Conservation (phyloP, 2,797 vertebrate genomes). For the Synaphobranchus kaupii region DNA sequence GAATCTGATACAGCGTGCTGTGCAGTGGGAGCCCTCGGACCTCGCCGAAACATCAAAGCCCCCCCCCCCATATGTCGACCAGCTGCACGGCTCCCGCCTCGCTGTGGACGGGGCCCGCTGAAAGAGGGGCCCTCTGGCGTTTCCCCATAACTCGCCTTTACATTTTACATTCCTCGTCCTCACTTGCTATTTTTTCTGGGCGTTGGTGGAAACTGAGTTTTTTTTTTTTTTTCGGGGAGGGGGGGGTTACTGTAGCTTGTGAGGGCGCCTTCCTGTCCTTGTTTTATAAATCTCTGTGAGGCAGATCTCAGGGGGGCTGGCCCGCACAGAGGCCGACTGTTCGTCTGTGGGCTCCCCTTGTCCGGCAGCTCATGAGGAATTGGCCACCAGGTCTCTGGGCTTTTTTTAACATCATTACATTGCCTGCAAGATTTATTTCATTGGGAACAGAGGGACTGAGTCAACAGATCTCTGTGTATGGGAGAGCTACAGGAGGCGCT, state of each 20-base stretch:
- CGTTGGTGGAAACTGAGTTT: slow-evolving; percentile 40
- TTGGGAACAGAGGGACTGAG: slow-evolving; percentile 20
- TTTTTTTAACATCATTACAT: slow-evolving; percentile 45
- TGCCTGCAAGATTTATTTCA: slow-evolving; percentile 36
- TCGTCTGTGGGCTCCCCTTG: not conserved
- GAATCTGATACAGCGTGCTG: not conserved
- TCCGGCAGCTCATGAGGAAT: slow-evolving; percentile 2
- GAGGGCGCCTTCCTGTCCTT: slow-evolving; percentile 8
- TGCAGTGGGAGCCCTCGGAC: slow-evolving; percentile 24
- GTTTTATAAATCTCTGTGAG: slow-evolving; percentile 5
- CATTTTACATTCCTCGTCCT: slow-evolving; percentile 43
- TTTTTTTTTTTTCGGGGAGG: not conserved
- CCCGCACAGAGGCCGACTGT: slow-evolving; percentile 17
- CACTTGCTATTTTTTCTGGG: slow-evolving; percentile 49
- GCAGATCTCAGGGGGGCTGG: not conserved
- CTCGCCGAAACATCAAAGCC: slow-evolving; percentile 45
- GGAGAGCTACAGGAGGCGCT: slow-evolving; percentile 18
- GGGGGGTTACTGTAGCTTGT: slow-evolving; percentile 1
- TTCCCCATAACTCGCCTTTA: slow-evolving; percentile 41
- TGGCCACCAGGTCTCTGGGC: slow-evolving; percentile 18
- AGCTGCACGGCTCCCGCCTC: slow-evolving; percentile 33
- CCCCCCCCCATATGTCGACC: slow-evolving; percentile 44
- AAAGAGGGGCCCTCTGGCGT: slow-evolving; percentile 47
- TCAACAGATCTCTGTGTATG: not conserved
- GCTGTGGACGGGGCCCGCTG: slow-evolving; percentile 8